A percentile compares a stretch with the other conserved stretches of the same genome.
These are phyloP conservation scores for Neomonachus schauinslandi DNA, from an alignment of 2,113 vertebrate genomes.

Conservation along the genomic window DNA sequence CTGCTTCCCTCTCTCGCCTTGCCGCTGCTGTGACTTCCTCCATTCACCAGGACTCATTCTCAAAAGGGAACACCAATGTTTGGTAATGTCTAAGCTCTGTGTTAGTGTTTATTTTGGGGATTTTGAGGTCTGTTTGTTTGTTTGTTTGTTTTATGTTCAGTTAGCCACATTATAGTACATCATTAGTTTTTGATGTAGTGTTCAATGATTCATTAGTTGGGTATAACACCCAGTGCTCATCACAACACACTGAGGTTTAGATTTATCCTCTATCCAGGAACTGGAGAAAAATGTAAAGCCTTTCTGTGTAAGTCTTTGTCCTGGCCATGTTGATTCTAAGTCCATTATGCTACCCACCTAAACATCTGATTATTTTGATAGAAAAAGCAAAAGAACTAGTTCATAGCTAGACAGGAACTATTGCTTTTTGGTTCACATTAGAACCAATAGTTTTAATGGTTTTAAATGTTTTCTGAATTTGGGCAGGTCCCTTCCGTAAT, in stretches of 20 bases:
- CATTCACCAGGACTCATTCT: neutral
- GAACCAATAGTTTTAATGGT: conserved; percentile 19
- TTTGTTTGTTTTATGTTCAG: too few relatives aligned
- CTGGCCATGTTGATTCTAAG: neutral
- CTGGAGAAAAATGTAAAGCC: neutral
- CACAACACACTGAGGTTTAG: neutral
- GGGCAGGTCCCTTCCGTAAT: neutral
- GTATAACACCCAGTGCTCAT: too few relatives aligned
- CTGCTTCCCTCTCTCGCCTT: neutral
- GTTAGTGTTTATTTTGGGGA: neutral
- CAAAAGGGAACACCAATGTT: neutral
- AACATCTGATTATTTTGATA: neutral
- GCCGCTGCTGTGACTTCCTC: neutral
- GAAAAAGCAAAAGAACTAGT: neutral
- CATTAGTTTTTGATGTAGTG: too few relatives aligned
- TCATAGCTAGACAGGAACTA: neutral
- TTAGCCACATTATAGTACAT: too few relatives aligned
- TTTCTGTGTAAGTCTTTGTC: neutral
- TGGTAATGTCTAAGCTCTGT: neutral
- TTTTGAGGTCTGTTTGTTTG: neutral
- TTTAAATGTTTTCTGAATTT: conserved; percentile 19
- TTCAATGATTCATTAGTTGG: too few relatives aligned
- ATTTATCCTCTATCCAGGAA: neutral
- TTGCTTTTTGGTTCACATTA: neutral
- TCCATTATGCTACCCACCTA: neutral